Base-by-base conservation (phyloP, 64 coral and sea anemone genomes). In the Trachythela sp. region DNA sequence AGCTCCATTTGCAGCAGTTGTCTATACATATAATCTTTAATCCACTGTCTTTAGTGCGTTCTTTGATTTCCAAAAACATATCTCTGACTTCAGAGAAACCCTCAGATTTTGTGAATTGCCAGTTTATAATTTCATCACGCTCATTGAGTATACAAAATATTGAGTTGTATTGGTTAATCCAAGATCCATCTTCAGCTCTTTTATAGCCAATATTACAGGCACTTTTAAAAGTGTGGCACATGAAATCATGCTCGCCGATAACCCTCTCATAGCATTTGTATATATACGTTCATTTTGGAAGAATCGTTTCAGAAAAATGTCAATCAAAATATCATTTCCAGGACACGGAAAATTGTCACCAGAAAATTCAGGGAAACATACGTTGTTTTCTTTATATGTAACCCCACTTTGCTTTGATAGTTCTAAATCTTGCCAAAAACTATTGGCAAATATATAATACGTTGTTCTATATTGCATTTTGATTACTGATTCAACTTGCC, bases 101-200 rank as follows among this genome's bases (percentile, higher is more conserved):
- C 30, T 80, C 75, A 35, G 30, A 80, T 40, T 80, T 80, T 1
- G 75, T 80, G 15, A 80, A 35, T 40, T 80, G 26, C 75, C 75
- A 80, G 20, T 35, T 0, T 0, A 40, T 80, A 80, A 80, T 37
- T 80, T 80, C 32, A 4, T 29, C 34, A 80, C 37, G 75, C 37
- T 80, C 75, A 35, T 80, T 80, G 30, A 80, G 26, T 29, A 80
- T 80, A 37, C 75, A 80, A 80, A 80, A 80, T 35, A 80, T 18
- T 14, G 75, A 80, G 75, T 80, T 80, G 32, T 80, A 80, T 80
- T 80, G 75, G 26, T 30, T 80, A 34, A 80, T 40, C 75, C 75
- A 80, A 34, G 26, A 34, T 18, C 75, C 75, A 80, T 80, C 32
- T 0, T 80, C 75, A 34, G 75, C 8, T 80, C 75, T 80, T 80